Evolutionary conservation across 2,797 vertebrate genomes (phyloP).

Genomic region (Sebastes variabilis): DNA sequence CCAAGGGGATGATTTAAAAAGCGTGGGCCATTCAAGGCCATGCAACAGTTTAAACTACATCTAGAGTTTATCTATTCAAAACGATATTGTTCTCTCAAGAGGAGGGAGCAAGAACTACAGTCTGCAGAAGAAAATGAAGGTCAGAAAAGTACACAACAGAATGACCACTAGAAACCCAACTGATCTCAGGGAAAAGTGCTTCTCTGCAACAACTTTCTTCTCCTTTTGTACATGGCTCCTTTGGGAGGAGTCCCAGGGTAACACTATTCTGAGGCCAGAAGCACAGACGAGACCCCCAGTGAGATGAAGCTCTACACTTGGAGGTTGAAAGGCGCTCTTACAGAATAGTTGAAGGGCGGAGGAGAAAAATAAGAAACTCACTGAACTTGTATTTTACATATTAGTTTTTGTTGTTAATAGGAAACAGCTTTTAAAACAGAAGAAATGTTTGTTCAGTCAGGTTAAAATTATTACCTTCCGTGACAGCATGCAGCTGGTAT

Average conservation of each 20-base stretch:
- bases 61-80: conserved; percentile 1
- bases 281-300: conserved; percentile 41
- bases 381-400: conserved; percentile 18
- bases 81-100: conserved; percentile 7
- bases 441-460: conserved; percentile 48
- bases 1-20: not conserved
- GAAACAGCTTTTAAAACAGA: conserved; percentile 28
- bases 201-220: conserved; percentile 51
- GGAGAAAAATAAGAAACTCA: conserved; percentile 12
- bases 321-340: conserved; percentile 50
- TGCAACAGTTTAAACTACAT: not conserved
- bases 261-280: conserved; percentile 45
- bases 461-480: conserved; percentile 17
- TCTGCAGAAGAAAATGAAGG: conserved; percentile 37
- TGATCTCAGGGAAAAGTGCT: conserved; percentile 55
- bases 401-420: conserved; percentile 18
- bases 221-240: conserved; percentile 46
- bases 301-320: conserved; percentile 42
- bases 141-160: conserved; percentile 41
- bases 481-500: too few species aligned
- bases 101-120: conserved; percentile 17
- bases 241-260: conserved; percentile 31
- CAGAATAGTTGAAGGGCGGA: conserved; percentile 41
- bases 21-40: not conserved
- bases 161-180: conserved; percentile 52